Conservation (phyloP, 2,888 invertebrate species). For the Xanthorhoe designata region DNA sequence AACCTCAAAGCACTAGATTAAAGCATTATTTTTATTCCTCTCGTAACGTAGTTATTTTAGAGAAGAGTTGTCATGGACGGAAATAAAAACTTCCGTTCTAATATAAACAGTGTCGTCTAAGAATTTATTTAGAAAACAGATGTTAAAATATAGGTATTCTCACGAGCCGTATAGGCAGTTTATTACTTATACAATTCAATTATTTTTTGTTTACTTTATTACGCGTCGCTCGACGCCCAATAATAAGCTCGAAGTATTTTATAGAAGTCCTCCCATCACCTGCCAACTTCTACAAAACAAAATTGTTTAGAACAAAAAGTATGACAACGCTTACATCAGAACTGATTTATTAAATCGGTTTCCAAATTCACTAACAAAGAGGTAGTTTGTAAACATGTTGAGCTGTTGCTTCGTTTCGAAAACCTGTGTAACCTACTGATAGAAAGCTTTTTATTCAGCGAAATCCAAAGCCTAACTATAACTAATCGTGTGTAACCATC, state of each 20-base stretch:
- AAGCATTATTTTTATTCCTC: slow-evolving; percentile 47
- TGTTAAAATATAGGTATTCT: slow-evolving; percentile 47
- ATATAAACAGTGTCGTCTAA: slow-evolving; percentile 52
- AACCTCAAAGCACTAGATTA: slow-evolving; percentile 42
- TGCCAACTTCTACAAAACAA: slow-evolving; percentile 14
- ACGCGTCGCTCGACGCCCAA: slow-evolving; percentile 28
- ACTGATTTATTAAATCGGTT: slow-evolving; percentile 5
- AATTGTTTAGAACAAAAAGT: no score
- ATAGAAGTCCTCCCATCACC: slow-evolving; percentile 4
- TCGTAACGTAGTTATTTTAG: slow-evolving; percentile 43
- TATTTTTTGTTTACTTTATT: slow-evolving; percentile 29
- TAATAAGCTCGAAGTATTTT: slow-evolving; percentile 18
- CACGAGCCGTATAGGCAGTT: slow-evolving; percentile 21
- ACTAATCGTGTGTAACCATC: slow-evolving; percentile 57
- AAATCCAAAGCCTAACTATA: slow-evolving; percentile 38
- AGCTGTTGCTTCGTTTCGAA: background rate
- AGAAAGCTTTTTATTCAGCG: background rate
- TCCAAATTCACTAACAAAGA: no score
- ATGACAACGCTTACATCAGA: slow-evolving; percentile 5
- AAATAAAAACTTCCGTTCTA: slow-evolving; percentile 51
- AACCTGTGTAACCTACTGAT: background rate
- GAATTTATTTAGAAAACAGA: slow-evolving; percentile 56
- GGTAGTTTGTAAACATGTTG: no score
- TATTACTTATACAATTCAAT: slow-evolving; percentile 24
- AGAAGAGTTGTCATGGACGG: slow-evolving; percentile 43